Conservation (phyloP, 2,888 invertebrate genomes). For the Dolichopus griseipennis region DNA sequence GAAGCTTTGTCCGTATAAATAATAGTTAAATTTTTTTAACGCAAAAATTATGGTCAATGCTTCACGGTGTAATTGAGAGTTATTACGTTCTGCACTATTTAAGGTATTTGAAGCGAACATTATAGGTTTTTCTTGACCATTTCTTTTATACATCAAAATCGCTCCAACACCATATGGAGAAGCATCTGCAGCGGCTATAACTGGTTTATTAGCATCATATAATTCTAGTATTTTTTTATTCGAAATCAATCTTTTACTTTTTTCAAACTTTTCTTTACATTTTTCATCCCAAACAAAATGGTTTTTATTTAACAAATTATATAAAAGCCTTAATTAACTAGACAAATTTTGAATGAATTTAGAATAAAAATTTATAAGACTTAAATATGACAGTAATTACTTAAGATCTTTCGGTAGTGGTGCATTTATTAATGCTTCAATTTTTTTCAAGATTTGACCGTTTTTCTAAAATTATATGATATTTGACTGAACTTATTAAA, state of each 20-base stretch:
- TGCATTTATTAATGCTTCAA: not conserved
- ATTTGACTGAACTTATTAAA: too few relatives aligned
- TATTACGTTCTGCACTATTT: conserved; percentile 18
- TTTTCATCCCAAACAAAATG: not conserved
- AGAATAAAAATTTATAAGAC: not conserved
- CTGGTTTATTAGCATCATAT: not conserved
- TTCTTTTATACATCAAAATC: conserved; percentile 14
- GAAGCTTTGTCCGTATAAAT: conserved; percentile 25
- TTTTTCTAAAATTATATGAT: too few relatives aligned
- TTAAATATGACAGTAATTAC: not conserved
- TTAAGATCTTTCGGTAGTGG: not conserved
- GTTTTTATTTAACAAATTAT: not conserved
- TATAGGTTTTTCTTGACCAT: conserved; percentile 17
- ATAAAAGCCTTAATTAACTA: not conserved
- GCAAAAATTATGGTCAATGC: conserved; percentile 33
- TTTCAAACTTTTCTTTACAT: not conserved
- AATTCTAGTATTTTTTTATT: not conserved
- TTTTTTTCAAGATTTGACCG: not conserved
- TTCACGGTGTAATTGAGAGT: conserved; percentile 28
- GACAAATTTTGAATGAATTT: not conserved
- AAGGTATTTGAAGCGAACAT: conserved; percentile 15
- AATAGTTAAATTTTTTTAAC: conserved; percentile 23
- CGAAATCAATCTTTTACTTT: not conserved
- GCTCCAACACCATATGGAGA: not conserved
- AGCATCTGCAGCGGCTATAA: not conserved